phyloP scores from a whole-genome alignment of 2,797 vertebrate species.

The Lithobates sylvaticus region DNA sequence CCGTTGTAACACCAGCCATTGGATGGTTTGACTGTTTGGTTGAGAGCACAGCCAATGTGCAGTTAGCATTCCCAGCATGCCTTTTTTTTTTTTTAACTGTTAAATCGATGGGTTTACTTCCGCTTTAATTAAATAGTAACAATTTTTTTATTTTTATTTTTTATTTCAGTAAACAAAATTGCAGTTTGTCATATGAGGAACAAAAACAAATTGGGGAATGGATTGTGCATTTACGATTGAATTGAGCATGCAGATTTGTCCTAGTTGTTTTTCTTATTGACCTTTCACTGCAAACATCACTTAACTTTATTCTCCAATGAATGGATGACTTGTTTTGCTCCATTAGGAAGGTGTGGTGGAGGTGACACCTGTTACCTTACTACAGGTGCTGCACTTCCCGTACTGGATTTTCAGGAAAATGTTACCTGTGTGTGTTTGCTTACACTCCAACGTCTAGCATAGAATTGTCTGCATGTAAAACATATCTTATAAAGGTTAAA shows the following conservation, averaged over 20 bases:
- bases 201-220: not conserved
- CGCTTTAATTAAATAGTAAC: too few species aligned
- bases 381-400: conserved; percentile 4
- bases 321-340: not conserved
- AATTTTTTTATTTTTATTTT: too few species aligned
- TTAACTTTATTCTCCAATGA: not conserved
- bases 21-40: too few species aligned
- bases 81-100: too few species aligned
- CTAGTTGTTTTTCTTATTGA: not conserved
- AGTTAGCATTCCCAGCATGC: too few species aligned
- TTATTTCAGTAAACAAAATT: too few species aligned
- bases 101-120: too few species aligned
- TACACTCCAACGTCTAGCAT: not conserved
- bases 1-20: too few species aligned
- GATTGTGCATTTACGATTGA: too few species aligned
- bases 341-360: not conserved
- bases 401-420: conserved; percentile 30
- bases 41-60: too few species aligned
- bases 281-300: not conserved
- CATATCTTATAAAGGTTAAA: not conserved
- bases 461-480: not conserved
- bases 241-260: not conserved
- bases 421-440: not conserved
- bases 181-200: not conserved
- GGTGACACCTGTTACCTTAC: conserved; percentile 2